Percentiles rank a stretch among this genome's conserved stretches.
phyloP scores from a whole-genome alignment of 64 coral and sea anemone genomes.

The Porites australiensis region DNA sequence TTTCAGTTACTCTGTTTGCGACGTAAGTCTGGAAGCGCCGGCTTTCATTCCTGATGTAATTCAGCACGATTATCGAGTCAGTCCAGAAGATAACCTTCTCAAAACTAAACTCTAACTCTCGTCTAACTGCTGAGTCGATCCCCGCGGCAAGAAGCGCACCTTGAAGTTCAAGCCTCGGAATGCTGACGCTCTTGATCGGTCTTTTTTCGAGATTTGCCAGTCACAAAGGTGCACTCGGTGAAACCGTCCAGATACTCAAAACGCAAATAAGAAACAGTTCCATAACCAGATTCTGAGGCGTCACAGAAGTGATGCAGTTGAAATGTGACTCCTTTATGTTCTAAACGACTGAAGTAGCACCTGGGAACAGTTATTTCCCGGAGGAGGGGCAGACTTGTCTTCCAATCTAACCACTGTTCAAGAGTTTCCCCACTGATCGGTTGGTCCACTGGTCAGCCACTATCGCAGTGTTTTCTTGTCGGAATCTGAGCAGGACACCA shows the following conservation, averaged over 20 bases:
- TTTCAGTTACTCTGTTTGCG: slow-evolving; percentile 38
- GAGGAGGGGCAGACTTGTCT: neutral
- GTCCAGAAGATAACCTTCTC: slow-evolving; percentile 15
- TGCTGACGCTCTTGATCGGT: neutral
- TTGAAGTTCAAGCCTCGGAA: slow-evolving; percentile 59
- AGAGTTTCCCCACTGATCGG: too few relatives aligned
- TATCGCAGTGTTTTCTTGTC: neutral
- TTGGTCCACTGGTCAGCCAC: neutral
- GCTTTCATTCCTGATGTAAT: slow-evolving; percentile 36
- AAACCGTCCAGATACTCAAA: neutral
- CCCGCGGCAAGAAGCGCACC: neutral
- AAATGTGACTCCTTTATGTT: neutral
- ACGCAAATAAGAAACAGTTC: slow-evolving; percentile 36
- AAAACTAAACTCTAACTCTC: neutral
- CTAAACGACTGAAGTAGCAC: too few relatives aligned
- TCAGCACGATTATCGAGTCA: slow-evolving; percentile 7
- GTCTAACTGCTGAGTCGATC: too few relatives aligned
- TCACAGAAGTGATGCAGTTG: slow-evolving; percentile 64
- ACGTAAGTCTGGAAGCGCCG: slow-evolving; percentile 41
- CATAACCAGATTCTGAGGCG: slow-evolving; percentile 34
- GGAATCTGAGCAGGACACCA: neutral
- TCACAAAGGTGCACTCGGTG: slow-evolving; percentile 25
- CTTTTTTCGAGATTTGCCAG: neutral
- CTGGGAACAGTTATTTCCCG: too few relatives aligned
- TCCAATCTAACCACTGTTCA: too few relatives aligned